Conservation (phyloP, 2,797 vertebrate species). For the Neomorphus geoffroyi region DNA sequence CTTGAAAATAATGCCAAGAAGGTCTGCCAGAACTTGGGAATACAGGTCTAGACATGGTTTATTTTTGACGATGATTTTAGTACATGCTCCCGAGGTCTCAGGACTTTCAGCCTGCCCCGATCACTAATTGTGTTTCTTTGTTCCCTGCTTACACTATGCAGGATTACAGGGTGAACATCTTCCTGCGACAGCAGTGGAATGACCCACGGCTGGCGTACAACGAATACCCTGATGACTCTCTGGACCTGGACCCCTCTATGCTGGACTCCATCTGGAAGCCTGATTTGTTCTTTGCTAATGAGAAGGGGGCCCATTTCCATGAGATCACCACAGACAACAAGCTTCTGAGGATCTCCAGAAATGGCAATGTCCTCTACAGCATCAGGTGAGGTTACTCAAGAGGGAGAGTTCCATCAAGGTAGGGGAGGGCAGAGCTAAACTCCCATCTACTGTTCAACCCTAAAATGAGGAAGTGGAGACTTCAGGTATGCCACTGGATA, state of each 20-base stretch:
- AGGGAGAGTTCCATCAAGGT: not conserved
- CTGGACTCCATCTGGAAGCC: slow-evolving; percentile 99
- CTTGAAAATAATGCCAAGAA: not conserved
- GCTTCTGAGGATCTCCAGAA: slow-evolving; percentile 93
- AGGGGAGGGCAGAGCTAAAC: not conserved
- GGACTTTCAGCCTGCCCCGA: not conserved
- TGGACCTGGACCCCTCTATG: slow-evolving; percentile 98
- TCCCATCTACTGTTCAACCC: not conserved
- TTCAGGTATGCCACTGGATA: not conserved
- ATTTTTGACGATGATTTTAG: not conserved
- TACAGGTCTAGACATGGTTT: rapidly evolving
- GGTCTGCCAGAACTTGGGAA: not conserved
- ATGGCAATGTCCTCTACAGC: slow-evolving; percentile 96
- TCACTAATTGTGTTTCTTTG: not conserved
- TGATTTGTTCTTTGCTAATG: slow-evolving; percentile 97
- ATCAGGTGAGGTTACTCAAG: slow-evolving; percentile 83
- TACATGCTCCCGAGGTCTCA: not conserved
- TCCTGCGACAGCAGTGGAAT: slow-evolving; percentile 96
- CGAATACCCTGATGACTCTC: slow-evolving; percentile 93
- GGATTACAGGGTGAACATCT: slow-evolving; percentile 98
- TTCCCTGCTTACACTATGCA: slow-evolving; percentile 35
- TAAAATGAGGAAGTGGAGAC: not conserved
- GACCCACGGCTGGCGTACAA: slow-evolving; percentile 96
- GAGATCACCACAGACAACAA: slow-evolving; percentile 99
- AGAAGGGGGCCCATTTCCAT: slow-evolving; percentile 98